phyloP scores from a whole-genome alignment of 2,888 invertebrate genomes.

The Ellobium chinense region DNA sequence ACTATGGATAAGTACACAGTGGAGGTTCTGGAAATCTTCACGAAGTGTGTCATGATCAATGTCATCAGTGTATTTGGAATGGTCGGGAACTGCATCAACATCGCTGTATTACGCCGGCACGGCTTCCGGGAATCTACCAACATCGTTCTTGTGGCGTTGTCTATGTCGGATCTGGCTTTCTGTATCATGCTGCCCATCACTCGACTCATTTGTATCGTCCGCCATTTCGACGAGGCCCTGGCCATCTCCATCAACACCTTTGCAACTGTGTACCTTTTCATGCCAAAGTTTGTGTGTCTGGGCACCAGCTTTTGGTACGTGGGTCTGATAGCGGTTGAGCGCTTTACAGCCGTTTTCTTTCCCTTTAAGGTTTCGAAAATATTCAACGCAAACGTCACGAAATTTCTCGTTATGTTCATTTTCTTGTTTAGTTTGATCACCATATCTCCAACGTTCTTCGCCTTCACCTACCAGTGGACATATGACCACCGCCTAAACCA shows the following conservation, averaged over 20 bases:
- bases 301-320: slow-evolving; percentile 12
- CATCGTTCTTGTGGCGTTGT: slow-evolving; percentile 15
- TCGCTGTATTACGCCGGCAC: neutral
- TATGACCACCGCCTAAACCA: neutral
- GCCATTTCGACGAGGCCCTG: neutral
- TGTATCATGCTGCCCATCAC: slow-evolving; percentile 10
- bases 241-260: neutral
- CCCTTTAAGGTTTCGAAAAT: slow-evolving; percentile 10
- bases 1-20: neutral
- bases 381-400: neutral
- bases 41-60: neutral
- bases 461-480: neutral
- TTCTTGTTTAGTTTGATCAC: neutral
- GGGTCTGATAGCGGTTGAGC: slow-evolving; percentile 1
- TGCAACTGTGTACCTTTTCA: neutral
- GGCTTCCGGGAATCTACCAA: slow-evolving; percentile 22
- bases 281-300: slow-evolving; percentile 29
- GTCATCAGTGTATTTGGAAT: slow-evolving; percentile 11
- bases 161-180: slow-evolving; percentile 3
- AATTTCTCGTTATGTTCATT: neutral
- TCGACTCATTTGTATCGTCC: neutral
- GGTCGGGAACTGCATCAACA: slow-evolving; percentile 20
- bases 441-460: slow-evolving; percentile 18
- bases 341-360: slow-evolving; percentile 18
- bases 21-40: neutral